Conservation (phyloP, 2,888 invertebrate species). For the Melanophora roralis region DNA sequence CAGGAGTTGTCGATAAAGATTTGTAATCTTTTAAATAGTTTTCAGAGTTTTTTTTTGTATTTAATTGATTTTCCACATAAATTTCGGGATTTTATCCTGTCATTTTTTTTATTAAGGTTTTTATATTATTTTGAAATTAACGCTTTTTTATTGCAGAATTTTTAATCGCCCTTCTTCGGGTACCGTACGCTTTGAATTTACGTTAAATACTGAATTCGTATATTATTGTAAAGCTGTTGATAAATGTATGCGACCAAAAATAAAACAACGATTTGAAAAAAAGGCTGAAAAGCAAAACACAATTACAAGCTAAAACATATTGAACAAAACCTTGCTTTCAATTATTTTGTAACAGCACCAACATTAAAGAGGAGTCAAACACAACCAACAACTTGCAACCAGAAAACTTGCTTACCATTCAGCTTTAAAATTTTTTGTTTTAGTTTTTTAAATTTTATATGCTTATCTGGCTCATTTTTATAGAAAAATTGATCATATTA, state of each 20-base stretch:
- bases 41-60: too few species aligned
- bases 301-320: not conserved
- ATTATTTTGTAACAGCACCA: not conserved
- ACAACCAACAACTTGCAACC: not conserved
- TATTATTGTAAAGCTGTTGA: slow-evolving; percentile 66
- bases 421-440: not conserved
- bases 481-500: not conserved
- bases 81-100: not conserved
- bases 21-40: not conserved
- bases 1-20: not conserved
- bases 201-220: slow-evolving; percentile 70
- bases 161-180: slow-evolving; percentile 24
- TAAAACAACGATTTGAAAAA: slow-evolving; percentile 55
- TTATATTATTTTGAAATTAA: slow-evolving; percentile 28
- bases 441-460: too few species aligned
- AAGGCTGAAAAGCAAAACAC: slow-evolving; percentile 12
- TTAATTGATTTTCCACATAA: not conserved
- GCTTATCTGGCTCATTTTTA: too few species aligned
- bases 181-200: slow-evolving; percentile 65
- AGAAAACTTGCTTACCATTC: slow-evolving; percentile 1
- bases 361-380: slow-evolving; percentile 4
- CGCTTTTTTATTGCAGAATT: slow-evolving; percentile 15
- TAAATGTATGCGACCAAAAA: slow-evolving; percentile 70
- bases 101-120: not conserved
- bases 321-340: not conserved